phyloP scores from a whole-genome alignment of 2,888 invertebrate species.

The Onthophagus sagittarius region DNA sequence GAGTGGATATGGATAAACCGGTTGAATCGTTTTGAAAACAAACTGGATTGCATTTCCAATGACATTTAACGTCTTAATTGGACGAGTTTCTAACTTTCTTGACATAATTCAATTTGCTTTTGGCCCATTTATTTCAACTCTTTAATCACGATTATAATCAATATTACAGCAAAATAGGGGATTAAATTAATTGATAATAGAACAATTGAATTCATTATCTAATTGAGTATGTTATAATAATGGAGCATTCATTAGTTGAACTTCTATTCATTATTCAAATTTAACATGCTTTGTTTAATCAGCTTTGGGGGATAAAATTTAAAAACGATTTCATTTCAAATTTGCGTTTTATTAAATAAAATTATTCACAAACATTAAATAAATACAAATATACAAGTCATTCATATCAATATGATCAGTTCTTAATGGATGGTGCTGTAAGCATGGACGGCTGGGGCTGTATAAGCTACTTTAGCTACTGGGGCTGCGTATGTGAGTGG shows the following conservation, averaged over 20 bases:
- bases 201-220: no score
- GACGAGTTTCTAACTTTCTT: neutral
- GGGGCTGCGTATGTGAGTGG: slow-evolving; percentile 26
- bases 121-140: no score
- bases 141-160: no score
- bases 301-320: no score
- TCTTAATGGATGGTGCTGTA: slow-evolving; percentile 28
- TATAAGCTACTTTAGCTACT: slow-evolving; percentile 30
- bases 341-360: neutral
- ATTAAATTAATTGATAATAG: no score
- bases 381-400: slow-evolving; percentile 4
- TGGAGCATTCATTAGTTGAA: no score
- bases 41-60: neutral
- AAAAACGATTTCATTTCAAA: neutral
- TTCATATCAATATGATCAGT: slow-evolving; percentile 18
- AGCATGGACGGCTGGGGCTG: slow-evolving; percentile 27
- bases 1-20: neutral
- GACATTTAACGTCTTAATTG: neutral
- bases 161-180: no score
- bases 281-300: no score
- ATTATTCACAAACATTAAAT: neutral
- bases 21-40: neutral
- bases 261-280: no score
- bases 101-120: neutral
- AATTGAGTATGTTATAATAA: no score